A percentile compares a stretch with the other conserved stretches of the same genome.
These are phyloP conservation scores for Eucidaris tribuloides DNA, from an alignment of 35 echinoderm and acorn worm species.

Conservation along the genomic window DNA sequence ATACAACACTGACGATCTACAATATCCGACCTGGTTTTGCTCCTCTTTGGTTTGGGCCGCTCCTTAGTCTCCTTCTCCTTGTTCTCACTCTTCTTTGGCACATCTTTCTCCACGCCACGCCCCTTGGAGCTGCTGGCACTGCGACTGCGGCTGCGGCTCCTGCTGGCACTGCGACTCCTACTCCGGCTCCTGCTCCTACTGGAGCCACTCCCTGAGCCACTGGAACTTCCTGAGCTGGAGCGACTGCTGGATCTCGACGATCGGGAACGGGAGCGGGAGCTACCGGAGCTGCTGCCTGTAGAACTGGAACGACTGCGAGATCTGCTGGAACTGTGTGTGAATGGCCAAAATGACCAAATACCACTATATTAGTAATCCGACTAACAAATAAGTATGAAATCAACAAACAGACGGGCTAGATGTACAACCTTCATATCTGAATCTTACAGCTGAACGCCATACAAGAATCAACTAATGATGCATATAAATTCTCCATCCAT, in stretches of 20 bases:
- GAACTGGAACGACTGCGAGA: slow-evolving; percentile 57
- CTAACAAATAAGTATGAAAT: background rate
- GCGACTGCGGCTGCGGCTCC: slow-evolving; percentile 45
- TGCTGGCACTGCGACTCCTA: slow-evolving; percentile 55
- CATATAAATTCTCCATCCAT: too few relatives aligned
- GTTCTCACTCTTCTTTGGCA: slow-evolving; percentile 23
- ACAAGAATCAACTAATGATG: too few relatives aligned
- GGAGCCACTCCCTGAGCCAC: slow-evolving; percentile 74
- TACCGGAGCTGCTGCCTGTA: slow-evolving; percentile 61
- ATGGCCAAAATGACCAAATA: background rate
- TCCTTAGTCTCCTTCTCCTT: slow-evolving; percentile 50
- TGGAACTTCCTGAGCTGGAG: slow-evolving; percentile 69
- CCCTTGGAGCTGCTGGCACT: slow-evolving; percentile 67
- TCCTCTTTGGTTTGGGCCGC: slow-evolving; percentile 49
- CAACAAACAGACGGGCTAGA: background rate
- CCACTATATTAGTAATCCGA: background rate
- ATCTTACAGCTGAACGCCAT: too few relatives aligned
- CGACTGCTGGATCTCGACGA: slow-evolving; percentile 44
- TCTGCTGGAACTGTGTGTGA: slow-evolving; percentile 12
- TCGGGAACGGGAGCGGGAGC: slow-evolving; percentile 37
- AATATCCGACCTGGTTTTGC: slow-evolving; percentile 83
- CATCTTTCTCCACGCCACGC: slow-evolving; percentile 53
- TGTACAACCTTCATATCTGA: background rate
- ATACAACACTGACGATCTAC: too few relatives aligned
- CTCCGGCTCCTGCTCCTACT: slow-evolving; percentile 54